Evolutionary conservation across 2,797 vertebrate species (phyloP).

Genomic region (Psittacula echo): DNA sequence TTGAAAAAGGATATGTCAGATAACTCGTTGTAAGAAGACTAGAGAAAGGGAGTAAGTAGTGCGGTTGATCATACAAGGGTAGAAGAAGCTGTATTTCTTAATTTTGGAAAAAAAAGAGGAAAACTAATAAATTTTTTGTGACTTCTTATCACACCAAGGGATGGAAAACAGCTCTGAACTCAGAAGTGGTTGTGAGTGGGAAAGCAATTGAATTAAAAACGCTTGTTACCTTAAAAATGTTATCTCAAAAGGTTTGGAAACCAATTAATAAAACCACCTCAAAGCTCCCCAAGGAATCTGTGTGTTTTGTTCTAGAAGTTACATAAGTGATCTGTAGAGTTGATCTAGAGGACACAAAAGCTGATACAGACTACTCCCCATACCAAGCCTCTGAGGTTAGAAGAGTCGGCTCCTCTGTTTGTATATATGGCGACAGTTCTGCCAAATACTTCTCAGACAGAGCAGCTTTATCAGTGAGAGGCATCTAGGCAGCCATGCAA

Average conservation of each 20-base stretch:
- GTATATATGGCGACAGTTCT: not conserved
- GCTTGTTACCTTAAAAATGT: not conserved
- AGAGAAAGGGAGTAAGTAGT: not conserved
- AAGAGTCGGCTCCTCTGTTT: conserved; percentile 18
- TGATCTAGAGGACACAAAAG: not conserved
- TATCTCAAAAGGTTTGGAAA: not conserved
- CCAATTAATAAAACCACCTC: not conserved
- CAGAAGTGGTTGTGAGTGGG: not conserved
- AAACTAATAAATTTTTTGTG: not conserved
- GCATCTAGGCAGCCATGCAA: conserved; percentile 38
- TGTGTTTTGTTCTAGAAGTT: not conserved
- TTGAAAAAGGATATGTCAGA: not conserved
- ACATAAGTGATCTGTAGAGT: not conserved
- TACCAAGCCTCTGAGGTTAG: conserved; percentile 41
- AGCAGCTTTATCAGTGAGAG: conserved; percentile 39
- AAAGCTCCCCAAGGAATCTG: not conserved
- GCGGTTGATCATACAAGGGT: not conserved
- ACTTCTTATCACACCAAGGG: not conserved
- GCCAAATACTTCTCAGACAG: conserved; percentile 35
- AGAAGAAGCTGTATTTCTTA: not conserved
- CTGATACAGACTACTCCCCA: not conserved
- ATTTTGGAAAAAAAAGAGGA: not conserved
- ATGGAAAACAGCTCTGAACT: not conserved
- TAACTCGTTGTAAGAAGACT: not conserved
- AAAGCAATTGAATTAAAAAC: not conserved